phyloP scores from a whole-genome alignment of 30 jellyfish, hydroid and myxozoan genomes.

The Aurelia aurita complex sp. Pacific region DNA sequence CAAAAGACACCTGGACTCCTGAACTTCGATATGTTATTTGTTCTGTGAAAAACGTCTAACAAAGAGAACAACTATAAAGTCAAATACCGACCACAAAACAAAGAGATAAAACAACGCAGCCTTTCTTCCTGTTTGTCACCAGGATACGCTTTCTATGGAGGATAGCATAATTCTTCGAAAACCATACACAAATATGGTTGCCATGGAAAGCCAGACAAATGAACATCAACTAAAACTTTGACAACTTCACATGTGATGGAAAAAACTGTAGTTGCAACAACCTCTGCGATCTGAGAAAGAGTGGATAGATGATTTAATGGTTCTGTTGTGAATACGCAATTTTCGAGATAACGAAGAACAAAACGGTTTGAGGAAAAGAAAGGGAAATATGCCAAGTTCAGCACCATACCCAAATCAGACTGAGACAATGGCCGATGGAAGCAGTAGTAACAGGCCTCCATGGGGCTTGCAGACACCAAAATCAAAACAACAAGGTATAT shows the following conservation, averaged over 20 bases:
- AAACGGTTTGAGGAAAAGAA: too few relatives aligned
- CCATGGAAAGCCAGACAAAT: slow-evolving; percentile 39
- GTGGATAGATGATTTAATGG: too few relatives aligned
- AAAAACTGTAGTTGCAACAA: too few relatives aligned
- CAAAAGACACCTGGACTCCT: too few relatives aligned
- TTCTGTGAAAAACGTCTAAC: too few relatives aligned
- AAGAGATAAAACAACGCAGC: not conserved
- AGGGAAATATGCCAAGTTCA: slow-evolving; percentile 36
- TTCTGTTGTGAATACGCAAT: too few relatives aligned
- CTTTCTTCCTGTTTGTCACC: not conserved
- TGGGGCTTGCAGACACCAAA: slow-evolving; percentile 77
- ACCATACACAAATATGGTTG: slow-evolving; percentile 29
- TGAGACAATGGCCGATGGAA: not conserved
- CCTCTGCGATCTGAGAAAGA: too few relatives aligned
- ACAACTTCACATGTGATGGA: too few relatives aligned
- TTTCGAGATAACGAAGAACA: too few relatives aligned
- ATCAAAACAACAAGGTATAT: slow-evolving; percentile 34
- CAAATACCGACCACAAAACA: not conserved
- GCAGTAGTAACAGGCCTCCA: slow-evolving; percentile 35
- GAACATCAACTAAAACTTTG: slow-evolving; percentile 38
- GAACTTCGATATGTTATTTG: too few relatives aligned
- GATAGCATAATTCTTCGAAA: not conserved
- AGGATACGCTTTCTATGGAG: too few relatives aligned
- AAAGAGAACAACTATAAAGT: too few relatives aligned
- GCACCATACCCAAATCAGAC: not conserved